Percentiles rank a stretch among this genome's conserved stretches.
phyloP scores from a whole-genome alignment of 2,888 invertebrate genomes.

The Callyntrura guangdongensis region DNA sequence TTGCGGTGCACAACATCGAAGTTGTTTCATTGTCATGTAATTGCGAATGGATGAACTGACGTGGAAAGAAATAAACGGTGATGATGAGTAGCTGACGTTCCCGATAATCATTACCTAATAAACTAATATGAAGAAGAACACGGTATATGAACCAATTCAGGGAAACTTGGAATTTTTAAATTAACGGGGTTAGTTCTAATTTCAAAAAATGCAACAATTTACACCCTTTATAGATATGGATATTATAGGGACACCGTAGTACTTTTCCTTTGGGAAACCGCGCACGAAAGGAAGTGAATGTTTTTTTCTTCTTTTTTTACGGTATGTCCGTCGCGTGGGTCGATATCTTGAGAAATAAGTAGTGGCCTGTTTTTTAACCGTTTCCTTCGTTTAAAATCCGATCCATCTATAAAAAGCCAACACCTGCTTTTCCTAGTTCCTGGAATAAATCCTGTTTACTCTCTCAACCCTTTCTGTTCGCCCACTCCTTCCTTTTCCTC shows the following conservation, averaged over 20 bases:
- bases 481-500: constrained; percentile 55
- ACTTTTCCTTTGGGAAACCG: not conserved
- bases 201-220: constrained; percentile 33
- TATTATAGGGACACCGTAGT: not conserved
- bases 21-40: not conserved
- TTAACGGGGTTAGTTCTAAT: not conserved
- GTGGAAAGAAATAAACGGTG: constrained; percentile 8
- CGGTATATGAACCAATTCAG: not conserved
- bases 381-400: constrained; percentile 45
- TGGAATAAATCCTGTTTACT: constrained; percentile 63
- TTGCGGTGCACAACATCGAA: not conserved
- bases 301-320: not conserved
- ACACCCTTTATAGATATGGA: not conserved
- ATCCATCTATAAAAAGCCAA: constrained; percentile 55
- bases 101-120: constrained; percentile 27
- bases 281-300: not conserved
- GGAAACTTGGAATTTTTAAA: not conserved
- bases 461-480: constrained; percentile 40
- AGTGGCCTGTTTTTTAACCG: constrained; percentile 40
- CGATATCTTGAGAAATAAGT: constrained; percentile 29
- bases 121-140: constrained; percentile 22
- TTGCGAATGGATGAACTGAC: constrained; percentile 42
- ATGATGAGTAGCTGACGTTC: constrained; percentile 30
- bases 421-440: constrained; percentile 60
- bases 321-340: not conserved